Conservation (phyloP, 2,113 vertebrate genomes). For the Herpetotheres cachinnans region DNA sequence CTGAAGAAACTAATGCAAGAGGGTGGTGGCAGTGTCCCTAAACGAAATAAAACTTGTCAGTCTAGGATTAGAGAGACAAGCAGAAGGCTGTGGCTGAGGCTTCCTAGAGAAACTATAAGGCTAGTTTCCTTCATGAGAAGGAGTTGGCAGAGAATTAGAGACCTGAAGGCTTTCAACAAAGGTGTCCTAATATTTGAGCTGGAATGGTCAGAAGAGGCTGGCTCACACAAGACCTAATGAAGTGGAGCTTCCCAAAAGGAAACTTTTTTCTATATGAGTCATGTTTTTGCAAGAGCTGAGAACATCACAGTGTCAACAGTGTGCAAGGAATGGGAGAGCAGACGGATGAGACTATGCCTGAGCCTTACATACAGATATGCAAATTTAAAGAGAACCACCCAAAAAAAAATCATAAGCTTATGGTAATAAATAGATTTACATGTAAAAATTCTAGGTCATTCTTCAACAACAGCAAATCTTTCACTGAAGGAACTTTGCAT, state of each 20-base stretch:
- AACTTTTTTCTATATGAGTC: constrained; percentile 2
- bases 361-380: not conserved
- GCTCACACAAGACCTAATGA: not conserved
- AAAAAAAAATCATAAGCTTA: not conserved
- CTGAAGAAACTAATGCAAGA: not conserved
- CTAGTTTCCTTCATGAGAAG: not conserved
- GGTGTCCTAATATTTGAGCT: not conserved
- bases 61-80: not conserved
- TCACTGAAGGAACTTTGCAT: not conserved
- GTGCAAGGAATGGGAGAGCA: not conserved
- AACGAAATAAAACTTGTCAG: not conserved
- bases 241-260: not conserved
- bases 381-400: not conserved
- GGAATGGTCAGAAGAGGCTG: not conserved
- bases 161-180: not conserved
- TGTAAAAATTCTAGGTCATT: not conserved
- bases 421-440: not conserved
- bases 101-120: not conserved
- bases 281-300: not conserved
- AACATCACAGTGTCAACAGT: not conserved
- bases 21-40: not conserved
- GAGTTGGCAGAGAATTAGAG: not conserved
- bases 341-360: not conserved
- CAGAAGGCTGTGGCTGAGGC: not conserved
- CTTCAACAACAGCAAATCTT: not conserved